These are phyloP conservation scores for Brachionus paranguensis DNA, from an alignment of 1,140 invertebrate species.

Conservation along the genomic window DNA sequence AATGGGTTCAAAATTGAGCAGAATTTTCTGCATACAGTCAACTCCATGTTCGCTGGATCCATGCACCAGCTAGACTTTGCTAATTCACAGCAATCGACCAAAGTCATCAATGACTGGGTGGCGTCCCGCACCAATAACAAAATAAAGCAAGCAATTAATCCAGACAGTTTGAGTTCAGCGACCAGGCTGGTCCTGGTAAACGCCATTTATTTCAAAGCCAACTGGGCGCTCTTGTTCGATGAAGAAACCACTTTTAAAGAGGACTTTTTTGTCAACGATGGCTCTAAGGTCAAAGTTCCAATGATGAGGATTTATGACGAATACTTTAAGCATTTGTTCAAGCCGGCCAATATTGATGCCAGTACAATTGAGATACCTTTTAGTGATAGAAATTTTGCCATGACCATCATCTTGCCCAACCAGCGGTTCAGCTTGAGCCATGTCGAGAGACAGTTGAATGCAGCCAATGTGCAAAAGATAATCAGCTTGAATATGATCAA, in stretches of 20 bases:
- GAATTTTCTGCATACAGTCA: not conserved
- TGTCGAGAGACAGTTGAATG: slow-evolving; percentile 58
- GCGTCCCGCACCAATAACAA: slow-evolving; percentile 61
- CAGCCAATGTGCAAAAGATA: slow-evolving; percentile 52
- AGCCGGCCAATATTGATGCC: slow-evolving; percentile 64
- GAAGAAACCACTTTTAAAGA: slow-evolving; percentile 55
- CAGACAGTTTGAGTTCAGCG: slow-evolving; percentile 49
- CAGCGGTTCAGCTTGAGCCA: slow-evolving; percentile 46
- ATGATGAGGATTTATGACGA: slow-evolving; percentile 64
- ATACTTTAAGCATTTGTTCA: slow-evolving; percentile 63
- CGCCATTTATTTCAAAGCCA: slow-evolving; percentile 70
- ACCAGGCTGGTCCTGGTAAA: slow-evolving; percentile 68
- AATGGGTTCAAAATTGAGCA: not conserved
- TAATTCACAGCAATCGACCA: slow-evolving; percentile 43
- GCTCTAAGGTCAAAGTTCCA: slow-evolving; percentile 44
- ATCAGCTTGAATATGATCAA: slow-evolving; percentile 41
- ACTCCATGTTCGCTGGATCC: not conserved
- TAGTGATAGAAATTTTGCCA: slow-evolving; percentile 59
- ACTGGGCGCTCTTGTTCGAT: slow-evolving; percentile 67
- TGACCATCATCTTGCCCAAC: slow-evolving; percentile 70
- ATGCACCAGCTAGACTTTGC: slow-evolving; percentile 38
- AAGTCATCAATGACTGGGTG: slow-evolving; percentile 66
- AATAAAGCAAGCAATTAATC: slow-evolving; percentile 64
- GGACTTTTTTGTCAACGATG: slow-evolving; percentile 44
- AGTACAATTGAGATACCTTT: slow-evolving; percentile 68